Conservation (phyloP, 2,888 invertebrate genomes). For the Sipha maydis region DNA sequence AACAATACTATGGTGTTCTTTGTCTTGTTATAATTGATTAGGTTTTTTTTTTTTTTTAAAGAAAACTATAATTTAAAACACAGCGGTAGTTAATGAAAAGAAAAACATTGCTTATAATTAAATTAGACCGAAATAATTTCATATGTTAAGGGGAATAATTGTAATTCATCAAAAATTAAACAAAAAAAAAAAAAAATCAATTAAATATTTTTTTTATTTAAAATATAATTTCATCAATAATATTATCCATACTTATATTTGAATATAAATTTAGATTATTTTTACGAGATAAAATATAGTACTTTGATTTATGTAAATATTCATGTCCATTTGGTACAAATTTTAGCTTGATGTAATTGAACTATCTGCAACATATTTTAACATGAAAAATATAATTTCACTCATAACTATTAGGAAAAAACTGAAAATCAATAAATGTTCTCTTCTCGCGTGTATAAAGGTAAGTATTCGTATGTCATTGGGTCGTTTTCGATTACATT, state of each 20-base stretch:
- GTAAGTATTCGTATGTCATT: neutral
- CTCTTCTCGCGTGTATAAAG: neutral
- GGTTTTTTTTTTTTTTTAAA: neutral
- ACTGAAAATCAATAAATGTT: neutral
- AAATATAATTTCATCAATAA: too few species aligned
- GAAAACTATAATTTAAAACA: slow-evolving; percentile 21
- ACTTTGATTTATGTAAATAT: too few species aligned
- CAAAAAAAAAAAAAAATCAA: neutral
- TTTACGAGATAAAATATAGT: too few species aligned
- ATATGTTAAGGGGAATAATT: neutral
- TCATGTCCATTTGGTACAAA: too few species aligned
- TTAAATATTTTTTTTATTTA: too few species aligned
- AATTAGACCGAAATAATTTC: neutral
- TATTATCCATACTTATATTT: too few species aligned
- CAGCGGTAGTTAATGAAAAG: slow-evolving; percentile 41
- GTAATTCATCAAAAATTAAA: neutral
- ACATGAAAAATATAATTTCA: too few species aligned
- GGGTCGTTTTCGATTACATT: slow-evolving; percentile 33
- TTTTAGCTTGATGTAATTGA: too few species aligned
- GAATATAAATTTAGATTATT: too few species aligned
- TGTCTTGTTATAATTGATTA: slow-evolving; percentile 9
- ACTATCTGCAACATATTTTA: too few species aligned
- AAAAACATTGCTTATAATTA: neutral
- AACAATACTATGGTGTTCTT: neutral
- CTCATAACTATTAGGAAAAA: neutral